Conservation (phyloP, 2,888 invertebrate species). For the Onthophagus sagittarius region DNA sequence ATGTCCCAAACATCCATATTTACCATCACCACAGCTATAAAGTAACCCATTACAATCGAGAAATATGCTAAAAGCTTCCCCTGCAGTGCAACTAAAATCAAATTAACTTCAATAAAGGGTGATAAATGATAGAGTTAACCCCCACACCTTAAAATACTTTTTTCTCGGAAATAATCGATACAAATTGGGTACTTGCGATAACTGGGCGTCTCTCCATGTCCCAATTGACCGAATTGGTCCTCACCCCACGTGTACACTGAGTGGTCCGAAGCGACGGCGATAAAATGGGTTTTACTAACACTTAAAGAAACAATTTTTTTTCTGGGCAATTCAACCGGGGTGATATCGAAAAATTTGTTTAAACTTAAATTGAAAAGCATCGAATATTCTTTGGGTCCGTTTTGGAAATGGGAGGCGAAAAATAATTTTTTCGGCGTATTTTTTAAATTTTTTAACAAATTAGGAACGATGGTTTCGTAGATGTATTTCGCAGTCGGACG, state of each 20-base stretch:
- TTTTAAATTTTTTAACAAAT: conserved; percentile 40
- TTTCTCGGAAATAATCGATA: conserved; percentile 59
- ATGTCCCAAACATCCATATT: conserved; percentile 61
- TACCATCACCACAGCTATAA: conserved; percentile 64
- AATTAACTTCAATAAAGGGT: too few species aligned
- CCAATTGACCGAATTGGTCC: conserved; percentile 63
- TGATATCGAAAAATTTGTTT: conserved; percentile 51
- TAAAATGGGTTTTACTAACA: conserved; percentile 56
- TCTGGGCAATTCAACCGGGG: conserved; percentile 56
- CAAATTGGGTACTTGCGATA: conserved; percentile 56
- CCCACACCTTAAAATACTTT: conserved; percentile 53
- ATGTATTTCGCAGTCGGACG: conserved; percentile 63
- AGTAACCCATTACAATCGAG: conserved; percentile 65
- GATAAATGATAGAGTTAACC: neutral
- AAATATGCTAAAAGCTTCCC: conserved; percentile 64
- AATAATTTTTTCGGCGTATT: conserved; percentile 21
- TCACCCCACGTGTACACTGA: conserved; percentile 68
- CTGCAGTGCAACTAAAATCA: conserved; percentile 57
- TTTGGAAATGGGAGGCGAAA: conserved; percentile 17
- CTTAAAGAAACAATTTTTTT: conserved; percentile 53
- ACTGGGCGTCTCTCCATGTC: conserved; percentile 51
- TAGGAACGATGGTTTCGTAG: conserved; percentile 52
- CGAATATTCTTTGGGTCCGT: conserved; percentile 41
- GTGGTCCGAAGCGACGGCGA: conserved; percentile 57
- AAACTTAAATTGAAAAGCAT: conserved; percentile 57